Base-by-base conservation (phyloP, 2,113 vertebrate genomes). In the Microcebus griseorufus region DNA sequence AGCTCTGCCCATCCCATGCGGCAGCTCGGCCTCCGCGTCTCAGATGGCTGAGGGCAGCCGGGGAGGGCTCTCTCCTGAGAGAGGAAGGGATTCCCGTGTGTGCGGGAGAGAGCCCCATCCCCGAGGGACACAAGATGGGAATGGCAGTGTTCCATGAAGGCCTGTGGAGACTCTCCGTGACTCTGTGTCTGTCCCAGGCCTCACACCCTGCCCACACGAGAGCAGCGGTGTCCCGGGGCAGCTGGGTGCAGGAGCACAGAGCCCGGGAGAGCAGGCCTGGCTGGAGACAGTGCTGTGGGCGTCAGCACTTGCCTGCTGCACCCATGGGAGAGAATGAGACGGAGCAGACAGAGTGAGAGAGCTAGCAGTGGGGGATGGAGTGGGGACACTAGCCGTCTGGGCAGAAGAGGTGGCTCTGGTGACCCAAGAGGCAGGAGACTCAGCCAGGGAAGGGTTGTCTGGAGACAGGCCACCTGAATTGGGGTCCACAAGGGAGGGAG, bases 281-380 rank as follows among this genome's bases (percentile, higher is more conserved):
- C 29, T 18, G 2, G 34, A 69, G 12, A 37, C 9, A 20, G 80
- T 14, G 37, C 6, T 0, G 0, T 37, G 60, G 42, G 29, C 32
- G n/a, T 9, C 0, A 14, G 67, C 22, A 4, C 48, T 5, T 69
- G 18, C 17, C 32, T 86, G 73, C 64, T 39, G 55, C 51, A 51
- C 32, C 42, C 25, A 0, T 3, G 37, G 64, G 32, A 8, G 48
- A 70, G 23, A 48, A 32, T 6, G 72, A 45, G 51, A 25, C 6
- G 22, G 51, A 79, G 39, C 75, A 14, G 51, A 42, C 11, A 25
- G 72, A 34, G 37, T 17, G 29, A 48, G 16, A 22, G 34, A 23
- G 42, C 53, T 10, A 37, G 27, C 27, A 32, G 8, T 48, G 14
- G 1, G 42, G n/a, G 7, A 5, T 11, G 29, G 53, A 14, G 0